phyloP scores from a whole-genome alignment of 2,888 invertebrate genomes.

The Xylophagus ater region DNA sequence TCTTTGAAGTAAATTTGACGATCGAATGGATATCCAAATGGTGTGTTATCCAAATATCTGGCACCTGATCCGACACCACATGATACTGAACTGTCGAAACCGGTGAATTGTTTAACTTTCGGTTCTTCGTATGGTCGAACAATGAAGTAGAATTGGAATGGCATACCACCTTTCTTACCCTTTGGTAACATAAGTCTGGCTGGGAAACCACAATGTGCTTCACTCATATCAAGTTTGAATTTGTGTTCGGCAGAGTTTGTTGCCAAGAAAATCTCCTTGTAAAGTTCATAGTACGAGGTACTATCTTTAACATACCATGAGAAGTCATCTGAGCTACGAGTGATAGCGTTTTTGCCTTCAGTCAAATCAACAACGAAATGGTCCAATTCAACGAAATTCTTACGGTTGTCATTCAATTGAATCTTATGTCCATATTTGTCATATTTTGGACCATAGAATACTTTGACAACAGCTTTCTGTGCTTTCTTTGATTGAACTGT shows the following conservation, averaged over 20 bases:
- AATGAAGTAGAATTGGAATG: slow-evolving; percentile 49
- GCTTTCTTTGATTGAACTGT: slow-evolving; percentile 48
- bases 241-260: slow-evolving; percentile 38
- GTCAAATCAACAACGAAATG: slow-evolving; percentile 51
- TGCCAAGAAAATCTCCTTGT: slow-evolving; percentile 42
- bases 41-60: slow-evolving; percentile 38
- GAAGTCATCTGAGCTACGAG: slow-evolving; percentile 52
- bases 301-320: slow-evolving; percentile 54
- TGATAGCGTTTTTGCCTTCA: slow-evolving; percentile 43
- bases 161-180: slow-evolving; percentile 50
- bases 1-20: slow-evolving; percentile 48
- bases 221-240: slow-evolving; percentile 40
- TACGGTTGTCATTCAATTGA: slow-evolving; percentile 48
- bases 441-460: slow-evolving; percentile 60
- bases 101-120: slow-evolving; percentile 38
- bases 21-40: slow-evolving; percentile 66
- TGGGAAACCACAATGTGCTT: slow-evolving; percentile 48
- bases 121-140: slow-evolving; percentile 44
- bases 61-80: slow-evolving; percentile 42
- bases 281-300: slow-evolving; percentile 37
- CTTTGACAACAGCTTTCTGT: slow-evolving; percentile 50
- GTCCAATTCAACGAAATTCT: slow-evolving; percentile 56
- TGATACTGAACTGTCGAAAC: slow-evolving; percentile 42
- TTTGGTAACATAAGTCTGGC: slow-evolving; percentile 53
- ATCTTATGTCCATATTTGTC: slow-evolving; percentile 45